Conservation (phyloP, 2,888 invertebrate species). For the Saturnia japonica region DNA sequence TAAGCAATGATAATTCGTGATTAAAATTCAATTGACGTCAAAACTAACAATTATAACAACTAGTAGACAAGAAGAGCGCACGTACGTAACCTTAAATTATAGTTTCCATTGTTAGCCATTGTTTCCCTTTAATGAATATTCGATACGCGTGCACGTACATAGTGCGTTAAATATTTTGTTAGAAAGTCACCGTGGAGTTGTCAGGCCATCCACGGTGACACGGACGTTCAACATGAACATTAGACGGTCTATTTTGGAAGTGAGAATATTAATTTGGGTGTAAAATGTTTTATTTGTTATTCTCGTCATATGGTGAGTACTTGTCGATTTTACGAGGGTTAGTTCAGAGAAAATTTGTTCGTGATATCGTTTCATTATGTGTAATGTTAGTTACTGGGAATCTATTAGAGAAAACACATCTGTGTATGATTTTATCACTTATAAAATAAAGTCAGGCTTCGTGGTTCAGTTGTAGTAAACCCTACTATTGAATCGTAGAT, state of each 20-base stretch:
- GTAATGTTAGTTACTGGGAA: neutral
- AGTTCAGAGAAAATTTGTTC: conserved; percentile 1
- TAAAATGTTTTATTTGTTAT: conserved; percentile 34
- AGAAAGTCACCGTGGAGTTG: conserved; percentile 68
- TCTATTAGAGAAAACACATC: neutral
- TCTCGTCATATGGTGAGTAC: conserved; percentile 25
- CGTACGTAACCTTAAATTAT: conserved; percentile 59
- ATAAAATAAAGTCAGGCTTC: too few relatives aligned
- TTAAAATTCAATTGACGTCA: conserved; percentile 24
- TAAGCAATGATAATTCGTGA: neutral
- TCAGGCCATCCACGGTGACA: conserved; percentile 43
- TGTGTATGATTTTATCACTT: neutral
- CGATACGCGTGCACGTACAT: conserved; percentile 53
- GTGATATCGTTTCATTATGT: neutral
- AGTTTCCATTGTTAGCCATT: conserved; percentile 54
- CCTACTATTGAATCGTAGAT: too few relatives aligned
- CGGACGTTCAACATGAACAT: conserved; percentile 36
- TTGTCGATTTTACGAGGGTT: neutral
- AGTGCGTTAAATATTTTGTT: conserved; percentile 70
- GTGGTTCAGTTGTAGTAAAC: too few relatives aligned
- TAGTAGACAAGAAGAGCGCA: conserved; percentile 38
- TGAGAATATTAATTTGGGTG: conserved; percentile 39
- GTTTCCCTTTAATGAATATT: conserved; percentile 64
- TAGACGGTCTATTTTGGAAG: conserved; percentile 32
- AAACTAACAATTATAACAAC: conserved; percentile 33